Evolutionary conservation across 2,888 invertebrate species (phyloP).

Genomic region (Tubulanus polymorphus): DNA sequence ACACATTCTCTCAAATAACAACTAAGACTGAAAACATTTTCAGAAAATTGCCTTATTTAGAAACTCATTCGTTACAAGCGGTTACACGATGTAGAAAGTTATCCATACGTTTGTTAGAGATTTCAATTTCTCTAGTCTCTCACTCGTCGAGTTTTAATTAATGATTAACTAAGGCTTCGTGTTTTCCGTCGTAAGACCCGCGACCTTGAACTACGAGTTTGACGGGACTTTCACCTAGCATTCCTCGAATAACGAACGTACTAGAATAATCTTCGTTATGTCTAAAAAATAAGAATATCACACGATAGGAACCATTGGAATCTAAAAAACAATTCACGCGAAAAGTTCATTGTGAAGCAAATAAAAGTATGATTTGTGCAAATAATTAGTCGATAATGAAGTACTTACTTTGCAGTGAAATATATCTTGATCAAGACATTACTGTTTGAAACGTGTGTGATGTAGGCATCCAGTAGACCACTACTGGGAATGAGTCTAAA

Average conservation of each 20-base stretch:
- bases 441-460: slow-evolving; percentile 41
- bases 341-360: too few relatives aligned
- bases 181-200: slow-evolving; percentile 50
- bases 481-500: slow-evolving; percentile 33
- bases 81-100: too few relatives aligned
- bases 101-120: too few relatives aligned
- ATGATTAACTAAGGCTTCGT: slow-evolving; percentile 41
- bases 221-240: slow-evolving; percentile 39
- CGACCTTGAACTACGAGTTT: slow-evolving; percentile 33
- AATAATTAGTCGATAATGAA: background rate
- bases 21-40: too few relatives aligned
- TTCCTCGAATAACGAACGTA: slow-evolving; percentile 38
- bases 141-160: too few relatives aligned
- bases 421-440: slow-evolving; percentile 35
- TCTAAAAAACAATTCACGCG: too few relatives aligned
- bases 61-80: too few relatives aligned
- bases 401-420: slow-evolving; percentile 47
- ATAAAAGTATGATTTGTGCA: too few relatives aligned
- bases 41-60: too few relatives aligned
- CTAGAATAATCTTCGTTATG: slow-evolving; percentile 43
- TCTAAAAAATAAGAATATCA: slow-evolving; percentile 31
- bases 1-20: too few relatives aligned
- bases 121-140: too few relatives aligned
- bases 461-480: slow-evolving; percentile 39
- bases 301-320: too few relatives aligned